phyloP scores from a whole-genome alignment of 1,140 invertebrate species.

The Sweltsa coloradensis region DNA sequence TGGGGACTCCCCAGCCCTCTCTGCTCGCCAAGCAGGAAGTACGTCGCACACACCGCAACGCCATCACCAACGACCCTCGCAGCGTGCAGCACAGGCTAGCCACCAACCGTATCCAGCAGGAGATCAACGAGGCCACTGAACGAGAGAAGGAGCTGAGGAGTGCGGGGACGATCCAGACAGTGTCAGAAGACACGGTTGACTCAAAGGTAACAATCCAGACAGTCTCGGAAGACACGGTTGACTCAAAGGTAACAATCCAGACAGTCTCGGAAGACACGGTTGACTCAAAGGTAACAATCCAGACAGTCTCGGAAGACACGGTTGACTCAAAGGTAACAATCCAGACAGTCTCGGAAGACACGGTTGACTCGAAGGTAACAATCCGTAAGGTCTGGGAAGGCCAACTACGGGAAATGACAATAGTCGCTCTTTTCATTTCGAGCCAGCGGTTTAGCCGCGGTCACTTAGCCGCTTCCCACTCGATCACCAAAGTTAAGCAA shows the following conservation, averaged over 20 bases:
- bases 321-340: conserved; percentile 15
- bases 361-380: conserved; percentile 15
- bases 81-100: conserved; percentile 27
- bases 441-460: too few species aligned
- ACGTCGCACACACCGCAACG: background rate
- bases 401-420: too few species aligned
- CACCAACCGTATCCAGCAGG: conserved; percentile 31
- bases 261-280: conserved; percentile 14
- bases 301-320: conserved; percentile 13
- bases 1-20: background rate
- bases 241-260: conserved; percentile 15
- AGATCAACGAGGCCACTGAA: conserved; percentile 32
- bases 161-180: conserved; percentile 21
- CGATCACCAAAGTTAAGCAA: too few species aligned
- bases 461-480: too few species aligned
- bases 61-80: conserved; percentile 10
- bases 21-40: conserved; percentile 3
- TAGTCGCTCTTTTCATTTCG: too few species aligned
- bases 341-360: conserved; percentile 13
- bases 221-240: conserved; percentile 13
- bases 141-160: conserved; percentile 29
- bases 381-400: too few species aligned
- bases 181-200: conserved; percentile 14
- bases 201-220: conserved; percentile 15
- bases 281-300: conserved; percentile 15